phyloP scores from a whole-genome alignment of 2,888 invertebrate species.

The Archips crataeganus region DNA sequence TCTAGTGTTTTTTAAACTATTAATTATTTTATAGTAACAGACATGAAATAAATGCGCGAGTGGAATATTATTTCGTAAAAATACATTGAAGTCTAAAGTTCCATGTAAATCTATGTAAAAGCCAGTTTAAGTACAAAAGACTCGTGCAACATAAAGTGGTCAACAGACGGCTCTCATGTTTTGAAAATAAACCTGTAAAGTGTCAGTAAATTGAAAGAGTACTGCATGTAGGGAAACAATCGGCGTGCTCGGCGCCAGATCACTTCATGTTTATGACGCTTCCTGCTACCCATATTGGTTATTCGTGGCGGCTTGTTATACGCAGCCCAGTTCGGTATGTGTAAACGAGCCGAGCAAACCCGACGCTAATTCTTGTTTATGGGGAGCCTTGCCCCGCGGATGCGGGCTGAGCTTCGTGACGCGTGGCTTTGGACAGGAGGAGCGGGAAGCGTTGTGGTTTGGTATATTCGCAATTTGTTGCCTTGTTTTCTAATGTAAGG shows the following conservation, averaged over 20 bases:
- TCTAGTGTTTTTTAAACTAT: too few relatives aligned
- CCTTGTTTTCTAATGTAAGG: too few relatives aligned
- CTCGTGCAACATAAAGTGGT: constrained; percentile 11
- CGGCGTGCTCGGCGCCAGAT: constrained; percentile 65
- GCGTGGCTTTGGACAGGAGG: constrained; percentile 14
- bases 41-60: too few relatives aligned
- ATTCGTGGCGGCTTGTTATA: constrained; percentile 73
- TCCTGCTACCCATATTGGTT: constrained; percentile 76
- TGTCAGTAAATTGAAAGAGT: constrained; percentile 42
- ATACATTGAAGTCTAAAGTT: not conserved
- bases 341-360: constrained; percentile 80
- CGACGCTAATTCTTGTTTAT: constrained; percentile 84
- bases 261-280: constrained; percentile 73
- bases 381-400: constrained; percentile 70
- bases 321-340: constrained; percentile 77
- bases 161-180: constrained; percentile 4
- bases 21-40: too few relatives aligned
- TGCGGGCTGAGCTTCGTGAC: constrained; percentile 58
- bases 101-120: not conserved
- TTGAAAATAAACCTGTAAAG: constrained; percentile 31
- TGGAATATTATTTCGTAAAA: not conserved
- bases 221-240: constrained; percentile 68
- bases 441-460: constrained; percentile 18
- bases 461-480: too few relatives aligned
- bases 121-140: not conserved